Base-by-base conservation (phyloP, 2,888 invertebrate species). In the Cantharis lateralis region DNA sequence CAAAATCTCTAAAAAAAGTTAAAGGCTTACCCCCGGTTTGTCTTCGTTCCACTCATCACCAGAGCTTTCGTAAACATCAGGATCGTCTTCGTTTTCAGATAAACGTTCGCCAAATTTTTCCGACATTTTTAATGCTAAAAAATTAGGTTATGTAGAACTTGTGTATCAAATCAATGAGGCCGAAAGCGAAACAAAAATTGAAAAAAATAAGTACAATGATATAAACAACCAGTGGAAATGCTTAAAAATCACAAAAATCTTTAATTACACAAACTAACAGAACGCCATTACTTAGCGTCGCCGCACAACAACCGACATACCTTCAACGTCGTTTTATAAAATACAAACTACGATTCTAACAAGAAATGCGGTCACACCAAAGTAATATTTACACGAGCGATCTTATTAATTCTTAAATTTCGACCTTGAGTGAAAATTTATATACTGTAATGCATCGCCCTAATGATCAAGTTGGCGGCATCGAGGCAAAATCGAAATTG, bases 1-100 rank as follows among this genome's bases (percentile, higher is more conserved):
- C 10, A 24, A 28, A 28, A 13, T 62, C 16, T 20, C 72, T n/a
- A n/a, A n/a, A n/a, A n/a, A n/a, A n/a, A n/a, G n/a, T n/a, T n/a
- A n/a, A n/a, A n/a, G n/a, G 26, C 61, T 18, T 82, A 84, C 83
- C 80, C 84, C 83, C 66, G 84, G 84, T 13, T 81, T 73, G 62
- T 79, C 81, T 71, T 80, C 81, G 48, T 82, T 83, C 86, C 87
- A 88, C 80, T 88, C 88, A 64, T 86, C 86, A 10, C 86, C 87
- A 10, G 87, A 88, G 76, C 87, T 87, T 80, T 87, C 85, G 71
- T 84, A 87, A 68, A 85, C 84, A 18, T 85, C 84, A 61, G 87
- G 87, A 78, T 88, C 87, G 73, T 88, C 88, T 79, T 87, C 88
- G 72, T 86, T 85, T 80, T 87, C 88, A 4, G 87, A 87, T 76